Evolutionary conservation across 2,113 vertebrate genomes (phyloP).

Genomic region (Aphyosemion australe): DNA sequence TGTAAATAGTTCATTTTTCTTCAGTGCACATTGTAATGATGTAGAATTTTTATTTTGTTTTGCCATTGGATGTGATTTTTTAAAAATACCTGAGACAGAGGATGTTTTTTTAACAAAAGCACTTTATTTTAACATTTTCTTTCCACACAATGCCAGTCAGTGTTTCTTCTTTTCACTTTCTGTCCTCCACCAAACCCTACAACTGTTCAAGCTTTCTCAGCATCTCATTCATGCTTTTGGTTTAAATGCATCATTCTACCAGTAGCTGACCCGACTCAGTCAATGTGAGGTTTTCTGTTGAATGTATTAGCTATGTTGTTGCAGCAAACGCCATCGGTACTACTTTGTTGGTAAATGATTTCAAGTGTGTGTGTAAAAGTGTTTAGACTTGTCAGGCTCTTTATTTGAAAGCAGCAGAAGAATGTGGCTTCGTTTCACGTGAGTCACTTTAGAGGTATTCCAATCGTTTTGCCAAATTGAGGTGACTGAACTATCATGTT

Average conservation of each 20-base stretch:
- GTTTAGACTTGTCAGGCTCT: neutral
- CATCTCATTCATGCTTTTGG: slow-evolving; percentile 6
- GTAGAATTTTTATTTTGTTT: slow-evolving; percentile 75
- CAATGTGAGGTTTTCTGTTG: slow-evolving; percentile 66
- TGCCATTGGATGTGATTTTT: slow-evolving; percentile 77
- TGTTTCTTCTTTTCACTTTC: slow-evolving; percentile 65
- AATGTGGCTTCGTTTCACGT: slow-evolving; percentile 48
- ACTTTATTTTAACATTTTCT: slow-evolving; percentile 89
- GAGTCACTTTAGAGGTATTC: slow-evolving; percentile 23
- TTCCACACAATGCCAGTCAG: slow-evolving; percentile 77
- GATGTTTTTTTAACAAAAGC: slow-evolving; percentile 84
- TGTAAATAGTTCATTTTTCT: slow-evolving; percentile 84
- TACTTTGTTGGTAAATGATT: slow-evolving; percentile 55
- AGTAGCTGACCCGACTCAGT: slow-evolving; percentile 36
- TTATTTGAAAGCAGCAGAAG: slow-evolving; percentile 20
- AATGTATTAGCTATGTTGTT: slow-evolving; percentile 66
- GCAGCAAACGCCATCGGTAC: slow-evolving; percentile 48
- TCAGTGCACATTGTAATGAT: slow-evolving; percentile 81
- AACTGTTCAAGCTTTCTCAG: slow-evolving; percentile 21
- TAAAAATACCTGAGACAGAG: slow-evolving; percentile 83
- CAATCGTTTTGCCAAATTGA: slow-evolving; percentile 38
- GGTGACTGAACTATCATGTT: slow-evolving; percentile 28
- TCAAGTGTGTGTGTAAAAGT: slow-evolving; percentile 33
- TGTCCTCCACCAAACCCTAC: slow-evolving; percentile 26
- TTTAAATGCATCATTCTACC: slow-evolving; percentile 44